Evolutionary conservation across 1,140 invertebrate species (phyloP).

Genomic region (Spodoptera frugiperda): DNA sequence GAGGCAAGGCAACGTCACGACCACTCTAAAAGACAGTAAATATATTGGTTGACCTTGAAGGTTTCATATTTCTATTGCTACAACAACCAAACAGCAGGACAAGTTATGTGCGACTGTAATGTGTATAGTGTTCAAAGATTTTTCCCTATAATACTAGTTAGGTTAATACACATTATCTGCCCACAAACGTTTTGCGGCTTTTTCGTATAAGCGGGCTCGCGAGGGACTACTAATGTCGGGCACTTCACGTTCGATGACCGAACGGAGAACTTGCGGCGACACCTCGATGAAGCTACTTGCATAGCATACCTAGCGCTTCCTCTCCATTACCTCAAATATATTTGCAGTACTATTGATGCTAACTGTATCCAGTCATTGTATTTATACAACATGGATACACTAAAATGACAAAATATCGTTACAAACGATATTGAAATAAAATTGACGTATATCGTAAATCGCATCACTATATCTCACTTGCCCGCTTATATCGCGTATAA

Average conservation of each 20-base stretch:
- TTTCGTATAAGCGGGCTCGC: slow-evolving; percentile 45
- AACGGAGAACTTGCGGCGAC: not conserved
- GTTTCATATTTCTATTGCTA: slow-evolving; percentile 1
- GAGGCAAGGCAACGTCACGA: not conserved
- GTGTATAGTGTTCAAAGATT: slow-evolving; percentile 54
- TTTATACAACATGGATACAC: too few relatives aligned
- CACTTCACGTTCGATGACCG: not conserved
- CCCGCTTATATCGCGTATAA: slow-evolving; percentile 49
- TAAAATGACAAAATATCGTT: too few relatives aligned
- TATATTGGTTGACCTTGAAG: not conserved
- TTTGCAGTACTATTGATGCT: too few relatives aligned
- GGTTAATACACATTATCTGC: slow-evolving; percentile 47
- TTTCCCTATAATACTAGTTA: slow-evolving; percentile 52
- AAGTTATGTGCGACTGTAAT: slow-evolving; percentile 50
- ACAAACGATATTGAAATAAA: too few relatives aligned
- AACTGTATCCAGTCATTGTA: too few relatives aligned
- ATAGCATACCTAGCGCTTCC: too few relatives aligned
- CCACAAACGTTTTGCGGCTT: slow-evolving; percentile 47
- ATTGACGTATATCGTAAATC: not conserved
- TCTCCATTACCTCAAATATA: too few relatives aligned
- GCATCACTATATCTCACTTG: slow-evolving; percentile 9
- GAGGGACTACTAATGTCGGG: not conserved
- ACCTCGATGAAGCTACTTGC: not conserved
- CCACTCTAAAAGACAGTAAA: not conserved
- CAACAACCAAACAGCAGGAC: slow-evolving; percentile 53